phyloP scores from a whole-genome alignment of 2,888 invertebrate genomes.

The Polia nebulosa region DNA sequence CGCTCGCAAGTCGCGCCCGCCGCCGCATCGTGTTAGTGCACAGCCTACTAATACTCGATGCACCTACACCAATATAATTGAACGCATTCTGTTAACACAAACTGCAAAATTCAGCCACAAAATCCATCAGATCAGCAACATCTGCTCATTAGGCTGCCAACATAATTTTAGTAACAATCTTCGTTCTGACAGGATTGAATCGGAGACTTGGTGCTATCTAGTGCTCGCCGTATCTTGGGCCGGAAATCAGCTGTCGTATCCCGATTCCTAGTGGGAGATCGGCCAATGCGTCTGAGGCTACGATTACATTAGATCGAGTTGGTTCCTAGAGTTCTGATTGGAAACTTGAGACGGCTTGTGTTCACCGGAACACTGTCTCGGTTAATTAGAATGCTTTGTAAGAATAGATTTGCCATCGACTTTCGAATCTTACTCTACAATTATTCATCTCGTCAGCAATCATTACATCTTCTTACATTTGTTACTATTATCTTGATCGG shows the following conservation, averaged over 20 bases:
- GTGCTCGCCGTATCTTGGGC: constrained; percentile 71
- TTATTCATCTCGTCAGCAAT: constrained; percentile 60
- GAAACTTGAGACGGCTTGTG: constrained; percentile 79
- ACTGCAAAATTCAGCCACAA: constrained; percentile 29
- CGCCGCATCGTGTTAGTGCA: constrained; percentile 28
- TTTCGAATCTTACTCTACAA: constrained; percentile 66
- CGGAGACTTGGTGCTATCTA: constrained; percentile 69
- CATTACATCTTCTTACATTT: constrained; percentile 53
- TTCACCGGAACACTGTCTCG: constrained; percentile 80
- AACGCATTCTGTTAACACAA: constrained; percentile 44
- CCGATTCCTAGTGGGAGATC: constrained; percentile 85
- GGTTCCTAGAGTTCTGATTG: constrained; percentile 78
- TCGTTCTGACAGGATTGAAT: constrained; percentile 61
- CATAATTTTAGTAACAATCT: constrained; percentile 54
- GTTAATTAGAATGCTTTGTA: constrained; percentile 79
- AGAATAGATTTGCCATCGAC: constrained; percentile 76
- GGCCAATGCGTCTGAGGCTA: constrained; percentile 84
- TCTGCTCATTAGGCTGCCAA: constrained; percentile 55
- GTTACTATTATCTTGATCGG: constrained; percentile 57
- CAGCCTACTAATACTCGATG: constrained; percentile 55
- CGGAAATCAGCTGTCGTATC: constrained; percentile 89
- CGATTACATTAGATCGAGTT: constrained; percentile 83
- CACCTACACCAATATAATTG: constrained; percentile 44
- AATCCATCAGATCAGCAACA: constrained; percentile 51
- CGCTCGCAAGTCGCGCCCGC: constrained; percentile 35